Evolutionary conservation across 37 sponge, comb jelly and placozoan species (phyloP), one percentile per base, ranked within the genome.

Genomic region (Hormiphora californensis): DNA sequence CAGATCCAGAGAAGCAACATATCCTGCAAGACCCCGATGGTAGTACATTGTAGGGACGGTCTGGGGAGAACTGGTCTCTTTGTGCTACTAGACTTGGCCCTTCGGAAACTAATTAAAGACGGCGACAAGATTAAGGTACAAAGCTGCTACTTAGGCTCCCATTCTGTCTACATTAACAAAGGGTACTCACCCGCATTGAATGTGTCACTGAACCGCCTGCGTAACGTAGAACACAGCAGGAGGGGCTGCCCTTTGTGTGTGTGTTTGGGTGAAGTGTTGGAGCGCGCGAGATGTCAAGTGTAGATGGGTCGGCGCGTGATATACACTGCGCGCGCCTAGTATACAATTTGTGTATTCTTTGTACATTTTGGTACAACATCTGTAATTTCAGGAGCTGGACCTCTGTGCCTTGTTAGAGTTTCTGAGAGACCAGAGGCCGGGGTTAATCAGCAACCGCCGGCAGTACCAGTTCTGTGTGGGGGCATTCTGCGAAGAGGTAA

Each of bases 381-480:
- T 46, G 8, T 46, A 46, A 8, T 65, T 25, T 65, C 81, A 73
- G 81, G 81, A 73, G 43, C 32, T 73, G 40, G 81, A 73, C 44
- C 81, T 36, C 25, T 73, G 81, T 73, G 81, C 81, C 25, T 28
- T 73, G 46, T 41, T 73, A 3, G 81, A 73, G 46, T 73, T 73
- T 40, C 81, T 73, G 11, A 2, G 81, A 33, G 81, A 73, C 44
- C 81, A 73, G 44, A 1, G 81, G 23, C 81, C 81, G 0, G 81
- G 81, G 3, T 28, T 73, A n/a, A 46, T 73, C 46, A 73, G 81
- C 46, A 73, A 73, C 81, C 40, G 43, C 17, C 36, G 43, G 44
- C 81, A 73, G 81, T 73, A 73, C 25, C 32, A 73, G 43, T 73
- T 73, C 46, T 73, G 35, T 73, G 81, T 73, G n/a, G 81, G 81